Evolutionary conservation across 2,888 invertebrate species (phyloP).

Genomic region (Hofmannophila pseudospretella): DNA sequence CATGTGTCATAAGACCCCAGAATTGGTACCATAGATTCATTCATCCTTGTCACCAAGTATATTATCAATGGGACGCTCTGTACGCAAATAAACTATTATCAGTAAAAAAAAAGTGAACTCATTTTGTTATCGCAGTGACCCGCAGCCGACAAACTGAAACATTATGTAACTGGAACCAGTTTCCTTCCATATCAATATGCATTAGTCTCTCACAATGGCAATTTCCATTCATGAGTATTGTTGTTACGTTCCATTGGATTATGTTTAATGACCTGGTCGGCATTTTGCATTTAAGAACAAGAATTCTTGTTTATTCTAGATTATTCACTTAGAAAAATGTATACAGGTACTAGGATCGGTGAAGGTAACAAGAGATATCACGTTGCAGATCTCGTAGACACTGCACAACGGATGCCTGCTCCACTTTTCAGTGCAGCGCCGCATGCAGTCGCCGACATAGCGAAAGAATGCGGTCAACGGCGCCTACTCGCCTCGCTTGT

Average conservation of each 20-base stretch:
- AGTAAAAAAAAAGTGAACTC: slow-evolving; percentile 1
- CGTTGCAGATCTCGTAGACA: slow-evolving; percentile 44
- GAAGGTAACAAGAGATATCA: slow-evolving; percentile 30
- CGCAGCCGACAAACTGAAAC: slow-evolving; percentile 2
- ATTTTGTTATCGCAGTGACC: slow-evolving; percentile 6
- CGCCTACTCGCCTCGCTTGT: slow-evolving; percentile 33
- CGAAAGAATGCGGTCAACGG: slow-evolving; percentile 63
- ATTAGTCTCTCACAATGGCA: slow-evolving; percentile 10
- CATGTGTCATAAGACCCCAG: no score
- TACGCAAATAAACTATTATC: no score
- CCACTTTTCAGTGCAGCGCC: slow-evolving; percentile 51
- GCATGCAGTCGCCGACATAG: slow-evolving; percentile 19
- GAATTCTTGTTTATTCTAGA: no score
- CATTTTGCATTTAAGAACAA: no score
- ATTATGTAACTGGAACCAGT: slow-evolving; percentile 14
- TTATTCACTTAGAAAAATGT: no score
- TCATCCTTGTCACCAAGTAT: no score
- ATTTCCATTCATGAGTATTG: slow-evolving; percentile 10
- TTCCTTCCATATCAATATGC: slow-evolving; percentile 13
- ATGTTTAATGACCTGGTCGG: slow-evolving; percentile 13
- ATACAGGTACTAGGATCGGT: slow-evolving; percentile 12
- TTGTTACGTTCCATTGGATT: not conserved
- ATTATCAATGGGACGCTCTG: no score
- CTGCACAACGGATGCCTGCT: slow-evolving; percentile 54
- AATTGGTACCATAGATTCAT: no score